Percentiles rank a stretch among this genome's conserved stretches.
Evolutionary conservation across 35 echinoderm and acorn worm genomes (phyloP).

Genomic region (Ophioderma brevispina): DNA sequence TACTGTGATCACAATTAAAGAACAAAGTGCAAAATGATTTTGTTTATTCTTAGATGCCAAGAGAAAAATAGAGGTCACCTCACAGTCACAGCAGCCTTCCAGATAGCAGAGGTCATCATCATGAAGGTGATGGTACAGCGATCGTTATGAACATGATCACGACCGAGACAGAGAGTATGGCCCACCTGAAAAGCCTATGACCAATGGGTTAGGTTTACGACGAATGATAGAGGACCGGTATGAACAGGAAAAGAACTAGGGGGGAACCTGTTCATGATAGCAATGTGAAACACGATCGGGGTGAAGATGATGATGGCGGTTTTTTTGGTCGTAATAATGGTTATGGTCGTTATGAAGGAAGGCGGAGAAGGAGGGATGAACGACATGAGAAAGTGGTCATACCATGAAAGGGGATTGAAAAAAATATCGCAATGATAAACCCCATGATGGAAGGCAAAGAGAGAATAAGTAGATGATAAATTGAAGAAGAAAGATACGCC

Average conservation of each 20-base stretch:
- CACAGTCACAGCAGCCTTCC: not conserved
- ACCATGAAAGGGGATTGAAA: not conserved
- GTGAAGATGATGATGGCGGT: not conserved
- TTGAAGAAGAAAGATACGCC: not conserved
- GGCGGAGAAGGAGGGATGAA: not conserved
- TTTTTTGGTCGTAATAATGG: not conserved
- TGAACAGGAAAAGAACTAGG: not conserved
- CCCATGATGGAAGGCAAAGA: not conserved
- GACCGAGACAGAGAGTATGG: not conserved
- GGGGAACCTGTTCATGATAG: not conserved
- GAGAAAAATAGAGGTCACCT: constrained; percentile 14
- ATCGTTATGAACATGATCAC: not conserved
- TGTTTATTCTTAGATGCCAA: not conserved
- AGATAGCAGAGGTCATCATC: not conserved
- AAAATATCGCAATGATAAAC: not conserved
- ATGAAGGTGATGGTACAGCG: not conserved
- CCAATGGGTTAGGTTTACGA: no score
- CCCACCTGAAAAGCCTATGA: not conserved
- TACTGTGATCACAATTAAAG: no score
- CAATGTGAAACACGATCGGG: not conserved
- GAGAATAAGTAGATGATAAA: constrained; percentile 4
- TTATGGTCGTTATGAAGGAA: not conserved
- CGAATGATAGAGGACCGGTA: no score
- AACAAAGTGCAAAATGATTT: not conserved
- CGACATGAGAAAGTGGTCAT: not conserved